Evolutionary conservation across 2,888 invertebrate genomes (phyloP).

Genomic region (Trilocha varians): DNA sequence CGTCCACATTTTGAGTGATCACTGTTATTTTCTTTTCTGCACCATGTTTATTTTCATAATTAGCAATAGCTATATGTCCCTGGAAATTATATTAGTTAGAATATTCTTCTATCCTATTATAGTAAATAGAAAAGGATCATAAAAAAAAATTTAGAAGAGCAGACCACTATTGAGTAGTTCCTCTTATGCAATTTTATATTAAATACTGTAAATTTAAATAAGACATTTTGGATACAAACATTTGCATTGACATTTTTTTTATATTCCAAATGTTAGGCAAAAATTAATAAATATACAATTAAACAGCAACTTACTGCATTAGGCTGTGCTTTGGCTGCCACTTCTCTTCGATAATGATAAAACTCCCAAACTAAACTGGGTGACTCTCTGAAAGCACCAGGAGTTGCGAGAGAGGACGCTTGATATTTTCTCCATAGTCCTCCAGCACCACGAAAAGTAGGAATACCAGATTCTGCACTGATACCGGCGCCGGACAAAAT

Average conservation of each 20-base stretch:
- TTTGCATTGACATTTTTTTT: too few species aligned
- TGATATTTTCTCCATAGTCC: constrained; percentile 87
- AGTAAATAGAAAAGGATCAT: too few species aligned
- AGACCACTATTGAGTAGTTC: too few species aligned
- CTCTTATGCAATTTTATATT: too few species aligned
- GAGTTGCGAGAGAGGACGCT: constrained; percentile 78
- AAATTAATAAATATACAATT: constrained; percentile 2
- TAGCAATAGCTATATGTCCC: constrained; percentile 81
- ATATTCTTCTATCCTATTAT: too few species aligned
- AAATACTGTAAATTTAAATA: too few species aligned
- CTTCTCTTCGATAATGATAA: constrained; percentile 87
- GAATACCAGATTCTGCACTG: constrained; percentile 89
- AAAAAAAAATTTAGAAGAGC: too few species aligned
- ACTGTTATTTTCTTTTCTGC: constrained; percentile 74
- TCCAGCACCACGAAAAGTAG: constrained; percentile 87
- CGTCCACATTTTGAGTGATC: constrained; percentile 97
- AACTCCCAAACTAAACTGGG: constrained; percentile 93
- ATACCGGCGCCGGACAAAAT: constrained; percentile 85
- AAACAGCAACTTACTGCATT: constrained; percentile 71
- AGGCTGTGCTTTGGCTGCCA: constrained; percentile 80
- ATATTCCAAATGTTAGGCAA: too few species aligned
- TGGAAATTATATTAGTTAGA: too few species aligned
- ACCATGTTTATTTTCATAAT: constrained; percentile 73
- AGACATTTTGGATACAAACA: not conserved
- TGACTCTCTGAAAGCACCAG: constrained; percentile 78